Base-by-base conservation (phyloP, 2,888 invertebrate species). In the Drosophila flavopinicola region DNA sequence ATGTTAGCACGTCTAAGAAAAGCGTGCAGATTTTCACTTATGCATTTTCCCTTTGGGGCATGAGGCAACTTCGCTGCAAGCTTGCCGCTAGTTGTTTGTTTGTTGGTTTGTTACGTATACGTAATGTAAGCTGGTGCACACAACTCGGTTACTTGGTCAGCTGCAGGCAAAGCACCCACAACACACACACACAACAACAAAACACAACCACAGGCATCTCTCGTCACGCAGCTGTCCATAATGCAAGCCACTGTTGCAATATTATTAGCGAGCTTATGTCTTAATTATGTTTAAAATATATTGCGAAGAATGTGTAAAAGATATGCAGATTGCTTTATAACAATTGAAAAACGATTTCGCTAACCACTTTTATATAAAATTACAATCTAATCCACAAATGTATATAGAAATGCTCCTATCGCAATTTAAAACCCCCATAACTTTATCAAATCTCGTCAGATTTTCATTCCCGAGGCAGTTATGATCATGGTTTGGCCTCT, bases 21-120 rank as follows among this genome's bases (percentile, higher is more conserved):
- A 84, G 84, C 80, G 77, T 84, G 75, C 80, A 77, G 78, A 67
- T 73, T 78, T 80, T 80, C 73, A 53, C 61, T 49, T 68, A 77
- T 75, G 59, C 66, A 72, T 73, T 78, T 70, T 75, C 53, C 57
- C 47, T 60, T 32, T 58, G 42, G 48, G 42, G 48, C 49, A 66
- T 64, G 59, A 41, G 47, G 67, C 60, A 77, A 58, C 39, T 33
- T 35, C 33, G 45, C 41, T 48, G 51, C 48, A 59, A 44, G 58
- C 38, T 11, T 45, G 20, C 15, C 9, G 23, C 24, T 13, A 3
- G 20, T 23, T 49, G 20, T 20, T 38, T 20, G 30, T 13, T 32
- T 42, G 25, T 30, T 38, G 7, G 11, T 11, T 53, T 61, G 52
- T 73, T 72, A 72, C 58, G 33, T 63, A 41, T 54, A 57, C 70